Evolutionary conservation across 1,140 invertebrate genomes (phyloP), one percentile per base, ranked within the genome.

Genomic region (Trichonephila clavipes): DNA sequence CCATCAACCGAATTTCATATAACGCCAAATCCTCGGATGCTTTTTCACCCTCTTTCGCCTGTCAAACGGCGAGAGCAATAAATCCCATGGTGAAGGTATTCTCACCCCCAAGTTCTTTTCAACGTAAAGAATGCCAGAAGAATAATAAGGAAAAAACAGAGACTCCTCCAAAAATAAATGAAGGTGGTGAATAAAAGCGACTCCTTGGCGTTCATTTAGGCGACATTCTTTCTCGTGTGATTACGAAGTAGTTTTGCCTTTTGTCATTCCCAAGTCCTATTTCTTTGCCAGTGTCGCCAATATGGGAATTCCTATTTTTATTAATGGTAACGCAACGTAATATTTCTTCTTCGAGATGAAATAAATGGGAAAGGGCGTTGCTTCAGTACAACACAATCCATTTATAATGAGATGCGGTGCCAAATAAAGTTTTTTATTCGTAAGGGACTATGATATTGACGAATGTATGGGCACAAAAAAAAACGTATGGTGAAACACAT

Each of bases 181-280:
- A 83, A 85, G 90, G 77, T 40, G 28, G 77, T 58, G 82, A 81
- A 66, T 51, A 72, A 72, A 88, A 88, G 59, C 58, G 77, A 92
- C 61, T 64, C 51, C 83, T 92, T 85, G 81, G 90, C 90, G 90
- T 81, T 92, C 91, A 87, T 92, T 92, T 92, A 77, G 91, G 91
- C 83, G 64, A 87, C 77, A 92, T 72, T 92, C 81, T 44, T 90
- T 64, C 59, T 24, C 82, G 16, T 85, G 59, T 92, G 91, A 92
- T 92, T 92, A 87, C 83, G 77, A 87, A 72, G 51, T 69, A 58
- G 62, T 92, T 92, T 87, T 87, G 61, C 24, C 86, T 51, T 12
- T 51, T 51, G 51, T 51, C 51, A 59, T 81, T 81, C 28, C 72
- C 28, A 40, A 16, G 28, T 34, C 44, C 82, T 64, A 40, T 88